Evolutionary conservation across 2,797 vertebrate species (phyloP).

Genomic region (Erethizon dorsatum): DNA sequence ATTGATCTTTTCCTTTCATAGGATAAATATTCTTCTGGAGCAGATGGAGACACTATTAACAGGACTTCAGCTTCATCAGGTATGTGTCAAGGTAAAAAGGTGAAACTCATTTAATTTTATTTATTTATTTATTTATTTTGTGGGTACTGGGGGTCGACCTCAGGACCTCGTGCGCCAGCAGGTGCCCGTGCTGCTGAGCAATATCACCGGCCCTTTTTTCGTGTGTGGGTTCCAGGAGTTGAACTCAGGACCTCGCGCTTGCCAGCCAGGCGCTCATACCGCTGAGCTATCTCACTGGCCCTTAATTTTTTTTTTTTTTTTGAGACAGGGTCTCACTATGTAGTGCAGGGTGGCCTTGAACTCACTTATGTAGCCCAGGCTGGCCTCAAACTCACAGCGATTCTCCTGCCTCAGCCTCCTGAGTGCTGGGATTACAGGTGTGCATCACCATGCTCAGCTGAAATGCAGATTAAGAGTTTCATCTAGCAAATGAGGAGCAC

Average conservation of each 20-base stretch:
- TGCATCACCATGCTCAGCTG: background rate
- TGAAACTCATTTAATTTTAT: background rate
- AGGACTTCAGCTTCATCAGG: slow-evolving; percentile 77
- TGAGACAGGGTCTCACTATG: background rate
- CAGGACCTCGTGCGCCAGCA: too few relatives aligned
- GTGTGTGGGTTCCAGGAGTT: too few relatives aligned
- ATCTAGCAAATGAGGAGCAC: background rate
- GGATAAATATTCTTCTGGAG: slow-evolving; percentile 82
- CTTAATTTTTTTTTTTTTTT: too few relatives aligned
- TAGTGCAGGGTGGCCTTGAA: background rate
- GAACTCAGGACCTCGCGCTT: too few relatives aligned
- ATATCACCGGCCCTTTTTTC: too few relatives aligned
- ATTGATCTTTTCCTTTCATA: slow-evolving; percentile 58
- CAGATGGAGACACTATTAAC: slow-evolving; percentile 61
- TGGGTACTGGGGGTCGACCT: too few relatives aligned
- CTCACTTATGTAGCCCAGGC: background rate
- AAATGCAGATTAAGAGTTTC: background rate
- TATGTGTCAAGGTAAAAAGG: slow-evolving; percentile 74
- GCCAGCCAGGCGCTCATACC: too few relatives aligned
- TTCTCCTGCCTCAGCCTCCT: background rate
- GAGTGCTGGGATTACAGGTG: background rate
- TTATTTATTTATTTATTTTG: too few relatives aligned
- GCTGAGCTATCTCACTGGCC: too few relatives aligned
- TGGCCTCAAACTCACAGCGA: background rate
- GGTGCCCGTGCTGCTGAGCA: too few relatives aligned